Conservation (phyloP, 1,140 invertebrate genomes). For the Anastrepha obliqua region DNA sequence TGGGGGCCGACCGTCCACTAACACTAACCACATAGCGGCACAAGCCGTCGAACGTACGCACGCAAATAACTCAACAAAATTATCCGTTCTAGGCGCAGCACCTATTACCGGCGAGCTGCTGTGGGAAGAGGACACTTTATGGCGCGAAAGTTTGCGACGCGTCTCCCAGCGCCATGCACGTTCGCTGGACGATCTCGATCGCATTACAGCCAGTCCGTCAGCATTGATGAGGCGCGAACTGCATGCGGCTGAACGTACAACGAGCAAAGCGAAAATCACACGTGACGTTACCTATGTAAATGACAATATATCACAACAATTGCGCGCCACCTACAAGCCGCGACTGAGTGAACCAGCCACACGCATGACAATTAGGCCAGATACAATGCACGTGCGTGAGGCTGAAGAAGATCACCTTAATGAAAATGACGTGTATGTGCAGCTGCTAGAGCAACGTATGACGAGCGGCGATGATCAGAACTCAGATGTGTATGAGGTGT, state of each 20-base stretch:
- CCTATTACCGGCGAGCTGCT: constrained; percentile 78
- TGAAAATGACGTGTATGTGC: constrained; percentile 79
- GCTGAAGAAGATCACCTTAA: constrained; percentile 32
- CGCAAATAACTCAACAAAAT: constrained; percentile 60
- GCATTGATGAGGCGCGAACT: constrained; percentile 13
- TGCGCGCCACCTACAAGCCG: constrained; percentile 59
- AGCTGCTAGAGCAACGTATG: constrained; percentile 73
- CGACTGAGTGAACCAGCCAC: constrained; percentile 39
- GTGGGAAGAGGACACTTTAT: constrained; percentile 88
- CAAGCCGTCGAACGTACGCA: background rate
- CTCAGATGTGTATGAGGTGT: constrained; percentile 71
- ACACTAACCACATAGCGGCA: constrained; percentile 3
- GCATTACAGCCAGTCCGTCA: constrained; percentile 66
- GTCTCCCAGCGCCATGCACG: constrained; percentile 87
- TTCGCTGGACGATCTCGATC: constrained; percentile 86
- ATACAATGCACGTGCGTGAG: background rate
- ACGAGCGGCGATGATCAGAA: background rate
- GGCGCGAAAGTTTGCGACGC: constrained; percentile 85
- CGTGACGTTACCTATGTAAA: constrained; percentile 86
- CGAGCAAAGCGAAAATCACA: constrained; percentile 62
- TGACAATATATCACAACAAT: constrained; percentile 67
- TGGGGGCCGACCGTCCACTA: background rate
- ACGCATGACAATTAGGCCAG: background rate
- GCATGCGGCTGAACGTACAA: constrained; percentile 40
- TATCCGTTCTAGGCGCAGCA: constrained; percentile 68